Evolutionary conservation across 1,140 invertebrate species (phyloP).

Genomic region (Mya arenaria): DNA sequence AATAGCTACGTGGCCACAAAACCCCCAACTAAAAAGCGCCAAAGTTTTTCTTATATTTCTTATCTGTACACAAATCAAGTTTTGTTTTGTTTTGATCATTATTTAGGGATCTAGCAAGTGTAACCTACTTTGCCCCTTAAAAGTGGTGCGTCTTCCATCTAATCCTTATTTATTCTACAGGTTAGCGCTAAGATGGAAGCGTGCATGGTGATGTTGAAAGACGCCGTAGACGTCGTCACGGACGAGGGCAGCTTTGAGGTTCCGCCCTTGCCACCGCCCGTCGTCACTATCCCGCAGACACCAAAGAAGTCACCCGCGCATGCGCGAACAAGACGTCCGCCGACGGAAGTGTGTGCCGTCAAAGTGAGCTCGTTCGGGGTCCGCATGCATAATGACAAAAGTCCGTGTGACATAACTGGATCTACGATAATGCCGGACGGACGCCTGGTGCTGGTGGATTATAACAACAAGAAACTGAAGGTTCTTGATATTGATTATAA

Average conservation of each 20-base stretch:
- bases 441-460: constrained; percentile 38
- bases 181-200: constrained; percentile 53
- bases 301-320: constrained; percentile 23
- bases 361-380: constrained; percentile 41
- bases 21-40: too few species aligned
- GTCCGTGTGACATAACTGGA: constrained; percentile 48
- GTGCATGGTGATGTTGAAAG: constrained; percentile 48
- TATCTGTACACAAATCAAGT: too few species aligned
- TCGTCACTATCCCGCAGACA: constrained; percentile 30
- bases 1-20: too few species aligned
- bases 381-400: constrained; percentile 47
- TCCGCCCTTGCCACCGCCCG: constrained; percentile 35
- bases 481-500: constrained; percentile 39
- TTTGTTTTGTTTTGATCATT: too few species aligned
- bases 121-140: too few species aligned
- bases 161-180: too few species aligned
- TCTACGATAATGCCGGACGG: constrained; percentile 44
- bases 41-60: too few species aligned
- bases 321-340: neutral
- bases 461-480: constrained; percentile 52
- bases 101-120: too few species aligned
- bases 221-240: constrained; percentile 33
- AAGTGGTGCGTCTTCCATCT: too few species aligned
- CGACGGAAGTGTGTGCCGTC: constrained; percentile 32
- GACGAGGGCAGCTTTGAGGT: constrained; percentile 46